Conservation (phyloP, 2,888 invertebrate species). For the Tetropium fuscum region DNA sequence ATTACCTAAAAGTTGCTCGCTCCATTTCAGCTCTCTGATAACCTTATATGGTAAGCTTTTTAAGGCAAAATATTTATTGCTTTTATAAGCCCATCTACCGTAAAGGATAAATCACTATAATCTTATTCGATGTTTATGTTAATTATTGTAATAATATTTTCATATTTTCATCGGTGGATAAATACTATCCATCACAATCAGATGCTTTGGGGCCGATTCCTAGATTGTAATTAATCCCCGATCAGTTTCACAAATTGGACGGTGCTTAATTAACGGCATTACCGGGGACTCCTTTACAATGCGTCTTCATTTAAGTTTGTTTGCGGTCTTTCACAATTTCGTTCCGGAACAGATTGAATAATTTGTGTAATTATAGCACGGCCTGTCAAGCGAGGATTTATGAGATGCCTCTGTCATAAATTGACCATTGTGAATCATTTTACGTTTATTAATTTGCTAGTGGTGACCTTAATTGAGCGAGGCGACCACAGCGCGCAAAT, state of each 20-base stretch:
- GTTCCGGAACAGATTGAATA: background rate
- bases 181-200: constrained; percentile 1
- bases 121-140: constrained; percentile 7
- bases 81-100: background rate
- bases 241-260: constrained; percentile 13
- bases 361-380: background rate
- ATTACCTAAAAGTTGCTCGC: background rate
- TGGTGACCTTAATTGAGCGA: no score
- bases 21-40: constrained; percentile 1
- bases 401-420: background rate
- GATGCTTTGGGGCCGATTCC: background rate
- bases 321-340: background rate
- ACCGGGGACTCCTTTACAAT: background rate
- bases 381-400: constrained; percentile 12
- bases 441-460: no score
- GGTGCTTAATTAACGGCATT: constrained; percentile 7
- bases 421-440: no score
- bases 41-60: constrained; percentile 8
- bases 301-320: background rate
- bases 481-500: no score
- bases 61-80: constrained; percentile 10
- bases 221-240: background rate
- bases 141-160: constrained; percentile 10
- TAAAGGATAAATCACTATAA: background rate
- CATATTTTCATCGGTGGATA: background rate